Conservation (phyloP, 2,888 invertebrate genomes). For the Lacanobia oleracea region DNA sequence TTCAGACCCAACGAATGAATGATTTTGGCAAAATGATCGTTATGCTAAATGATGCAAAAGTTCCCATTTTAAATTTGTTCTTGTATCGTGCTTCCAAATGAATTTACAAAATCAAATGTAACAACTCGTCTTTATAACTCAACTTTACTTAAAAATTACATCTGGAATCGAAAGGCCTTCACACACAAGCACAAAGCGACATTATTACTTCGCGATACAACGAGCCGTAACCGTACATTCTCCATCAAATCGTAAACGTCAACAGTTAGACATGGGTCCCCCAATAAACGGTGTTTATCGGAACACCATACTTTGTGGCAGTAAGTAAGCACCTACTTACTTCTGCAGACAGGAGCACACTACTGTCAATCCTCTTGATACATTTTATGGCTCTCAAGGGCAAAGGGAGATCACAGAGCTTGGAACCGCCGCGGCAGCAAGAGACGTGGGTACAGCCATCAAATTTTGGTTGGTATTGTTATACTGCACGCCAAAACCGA, state of each 20-base stretch:
- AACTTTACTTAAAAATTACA: background rate
- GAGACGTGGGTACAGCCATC: too few relatives aligned
- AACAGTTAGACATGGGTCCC: slow-evolving; percentile 29
- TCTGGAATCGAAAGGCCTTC: background rate
- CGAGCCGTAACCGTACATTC: too few relatives aligned
- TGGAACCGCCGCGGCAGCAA: background rate
- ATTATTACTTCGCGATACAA: background rate
- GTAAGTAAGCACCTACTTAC: slow-evolving; percentile 1
- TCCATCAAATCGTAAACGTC: slow-evolving; percentile 7
- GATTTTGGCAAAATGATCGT: too few relatives aligned
- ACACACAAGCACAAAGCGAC: background rate
- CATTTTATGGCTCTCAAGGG: slow-evolving; percentile 39
- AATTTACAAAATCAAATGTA: too few relatives aligned
- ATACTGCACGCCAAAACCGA: too few relatives aligned
- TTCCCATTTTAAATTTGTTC: too few relatives aligned
- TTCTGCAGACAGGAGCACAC: slow-evolving; percentile 5
- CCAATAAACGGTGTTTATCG: background rate
- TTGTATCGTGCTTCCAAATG: too few relatives aligned
- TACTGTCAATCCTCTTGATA: background rate
- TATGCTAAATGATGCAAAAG: too few relatives aligned
- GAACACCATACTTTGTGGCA: slow-evolving; percentile 12
- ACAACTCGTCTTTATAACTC: too few relatives aligned
- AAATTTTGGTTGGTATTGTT: too few relatives aligned
- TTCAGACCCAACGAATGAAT: too few relatives aligned
- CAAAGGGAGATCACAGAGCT: background rate